Evolutionary conservation across 2,888 invertebrate genomes (phyloP).

Genomic region (Tiliacea citrago): DNA sequence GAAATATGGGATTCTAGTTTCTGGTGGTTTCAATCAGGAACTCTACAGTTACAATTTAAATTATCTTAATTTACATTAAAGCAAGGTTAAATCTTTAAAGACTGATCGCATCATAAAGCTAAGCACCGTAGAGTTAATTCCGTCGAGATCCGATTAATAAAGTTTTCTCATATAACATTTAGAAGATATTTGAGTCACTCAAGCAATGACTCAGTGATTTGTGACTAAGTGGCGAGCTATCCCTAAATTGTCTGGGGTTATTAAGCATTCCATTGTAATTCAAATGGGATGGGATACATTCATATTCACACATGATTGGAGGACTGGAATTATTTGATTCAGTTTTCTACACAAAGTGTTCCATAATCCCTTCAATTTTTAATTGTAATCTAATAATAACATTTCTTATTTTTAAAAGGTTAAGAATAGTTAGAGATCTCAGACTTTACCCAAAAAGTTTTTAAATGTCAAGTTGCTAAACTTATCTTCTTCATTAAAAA

Average conservation of each 20-base stretch:
- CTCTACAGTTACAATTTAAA: not conserved
- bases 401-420: not conserved
- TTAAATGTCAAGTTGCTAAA: not conserved
- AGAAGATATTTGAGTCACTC: constrained; percentile 55
- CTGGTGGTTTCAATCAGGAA: not conserved
- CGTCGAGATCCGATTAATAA: constrained; percentile 51
- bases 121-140: constrained; percentile 16
- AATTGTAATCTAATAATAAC: not conserved
- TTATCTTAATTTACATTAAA: not conserved
- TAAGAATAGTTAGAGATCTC: not conserved
- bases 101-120: constrained; percentile 1
- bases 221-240: constrained; percentile 56
- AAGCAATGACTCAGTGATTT: constrained; percentile 51
- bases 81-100: not conserved
- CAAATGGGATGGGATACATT: not conserved
- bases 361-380: not conserved
- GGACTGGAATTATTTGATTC: constrained; percentile 14
- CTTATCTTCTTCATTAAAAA: not conserved
- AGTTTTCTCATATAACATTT: constrained; percentile 47
- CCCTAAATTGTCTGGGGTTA: constrained; percentile 47
- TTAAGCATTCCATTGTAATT: constrained; percentile 33
- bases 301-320: constrained; percentile 6
- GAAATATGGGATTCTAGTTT: not conserved
- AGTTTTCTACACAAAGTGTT: not conserved
- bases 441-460: not conserved